phyloP scores from a whole-genome alignment of 2,113 vertebrate species.

The Perognathus longimembris region DNA sequence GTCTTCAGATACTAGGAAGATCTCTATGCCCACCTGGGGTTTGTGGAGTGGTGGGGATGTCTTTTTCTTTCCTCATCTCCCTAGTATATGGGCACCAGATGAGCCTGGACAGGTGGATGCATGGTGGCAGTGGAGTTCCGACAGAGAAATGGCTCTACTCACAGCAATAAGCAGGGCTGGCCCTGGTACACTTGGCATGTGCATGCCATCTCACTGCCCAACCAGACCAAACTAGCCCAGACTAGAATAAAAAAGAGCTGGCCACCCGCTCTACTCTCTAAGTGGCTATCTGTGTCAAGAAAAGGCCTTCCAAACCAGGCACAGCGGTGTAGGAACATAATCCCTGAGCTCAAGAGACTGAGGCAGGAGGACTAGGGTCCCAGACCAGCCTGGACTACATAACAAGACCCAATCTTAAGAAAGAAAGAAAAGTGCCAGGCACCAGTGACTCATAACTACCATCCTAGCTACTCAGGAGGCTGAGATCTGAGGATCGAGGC shows the following conservation, averaged over 20 bases:
- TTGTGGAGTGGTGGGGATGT: neutral
- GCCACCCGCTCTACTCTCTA: neutral
- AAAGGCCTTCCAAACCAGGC: neutral
- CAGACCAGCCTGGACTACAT: neutral
- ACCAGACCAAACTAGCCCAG: neutral
- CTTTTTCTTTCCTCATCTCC: neutral
- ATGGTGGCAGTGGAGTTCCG: neutral
- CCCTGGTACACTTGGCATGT: accelerated
- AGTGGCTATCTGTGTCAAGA: neutral
- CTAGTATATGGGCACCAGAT: neutral
- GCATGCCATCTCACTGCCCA: neutral
- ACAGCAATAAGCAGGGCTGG: accelerated
- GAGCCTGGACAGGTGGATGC: neutral
- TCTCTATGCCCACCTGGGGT: neutral
- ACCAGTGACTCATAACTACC: no score
- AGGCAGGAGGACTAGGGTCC: neutral
- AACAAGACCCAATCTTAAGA: no score
- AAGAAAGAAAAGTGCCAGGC: no score
- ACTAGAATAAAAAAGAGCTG: neutral
- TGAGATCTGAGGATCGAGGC: no score
- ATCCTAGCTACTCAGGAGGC: no score
- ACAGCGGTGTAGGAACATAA: no score
- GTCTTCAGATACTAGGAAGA: neutral
- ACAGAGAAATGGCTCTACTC: neutral
- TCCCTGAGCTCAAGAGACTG: neutral